Conservation (phyloP, 2,797 vertebrate species). For the Brachymystax lenok region DNA sequence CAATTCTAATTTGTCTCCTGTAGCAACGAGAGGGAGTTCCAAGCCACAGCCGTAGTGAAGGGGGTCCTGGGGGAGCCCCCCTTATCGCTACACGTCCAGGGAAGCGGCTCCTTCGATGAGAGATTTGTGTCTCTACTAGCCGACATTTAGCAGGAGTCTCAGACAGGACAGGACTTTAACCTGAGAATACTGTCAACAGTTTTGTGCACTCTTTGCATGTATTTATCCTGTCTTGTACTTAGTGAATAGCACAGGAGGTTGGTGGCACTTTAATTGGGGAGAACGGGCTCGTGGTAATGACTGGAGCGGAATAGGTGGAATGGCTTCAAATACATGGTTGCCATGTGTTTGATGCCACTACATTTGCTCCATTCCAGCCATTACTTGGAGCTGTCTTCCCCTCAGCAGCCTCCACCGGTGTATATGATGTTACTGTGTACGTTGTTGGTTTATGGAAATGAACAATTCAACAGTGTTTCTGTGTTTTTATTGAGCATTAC, state of each 20-base stretch:
- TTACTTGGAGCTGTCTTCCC: neutral
- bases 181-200: neutral
- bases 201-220: neutral
- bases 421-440: neutral
- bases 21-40: slow-evolving; percentile 75
- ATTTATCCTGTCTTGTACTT: neutral
- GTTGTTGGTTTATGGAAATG: neutral
- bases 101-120: slow-evolving; percentile 73
- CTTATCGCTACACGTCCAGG: slow-evolving; percentile 72
- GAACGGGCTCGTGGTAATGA: too few species aligned
- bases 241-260: neutral
- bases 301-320: too few species aligned
- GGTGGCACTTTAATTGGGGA: too few species aligned
- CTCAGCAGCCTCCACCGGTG: neutral
- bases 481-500: neutral
- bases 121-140: slow-evolving; percentile 35
- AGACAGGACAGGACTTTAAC: neutral
- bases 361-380: too few species aligned
- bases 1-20: slow-evolving; percentile 28
- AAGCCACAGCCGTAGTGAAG: slow-evolving; percentile 67
- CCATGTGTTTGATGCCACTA: too few species aligned
- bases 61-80: slow-evolving; percentile 79
- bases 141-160: slow-evolving; percentile 5
- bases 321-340: too few species aligned
- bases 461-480: neutral